Conservation (phyloP, 1,140 invertebrate species). For the Pogonomyrmex californicus region DNA sequence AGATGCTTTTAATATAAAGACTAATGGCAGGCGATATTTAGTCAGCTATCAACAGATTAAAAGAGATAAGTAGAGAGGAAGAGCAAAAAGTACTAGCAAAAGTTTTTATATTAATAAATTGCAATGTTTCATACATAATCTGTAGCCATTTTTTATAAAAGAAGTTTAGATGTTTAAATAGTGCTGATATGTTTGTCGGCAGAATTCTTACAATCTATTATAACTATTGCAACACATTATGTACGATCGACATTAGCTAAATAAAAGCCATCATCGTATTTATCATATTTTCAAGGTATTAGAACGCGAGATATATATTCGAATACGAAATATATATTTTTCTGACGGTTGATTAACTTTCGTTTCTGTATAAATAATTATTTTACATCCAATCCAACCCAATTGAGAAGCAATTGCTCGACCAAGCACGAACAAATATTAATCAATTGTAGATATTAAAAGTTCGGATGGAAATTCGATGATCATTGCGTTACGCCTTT, state of each 20-base stretch:
- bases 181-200: conserved; percentile 33
- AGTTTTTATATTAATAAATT: conserved; percentile 49
- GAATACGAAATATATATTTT: background rate
- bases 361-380: conserved; percentile 18
- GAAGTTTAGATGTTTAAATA: conserved; percentile 22
- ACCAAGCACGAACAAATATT: conserved; percentile 9
- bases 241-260: background rate
- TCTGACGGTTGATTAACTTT: background rate
- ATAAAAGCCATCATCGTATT: background rate
- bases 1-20: background rate
- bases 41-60: background rate
- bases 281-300: conserved; percentile 6
- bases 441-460: conserved; percentile 27
- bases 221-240: conserved; percentile 1
- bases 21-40: background rate
- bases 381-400: background rate
- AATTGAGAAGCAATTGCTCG: background rate
- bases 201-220: conserved; percentile 41
- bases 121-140: conserved; percentile 49
- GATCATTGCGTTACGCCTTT: conserved; percentile 6
- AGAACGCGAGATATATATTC: conserved; percentile 1
- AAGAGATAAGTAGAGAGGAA: background rate
- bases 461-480: conserved; percentile 24
- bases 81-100: conserved; percentile 20
- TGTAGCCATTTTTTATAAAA: conserved; percentile 6